Conservation (phyloP, 2,888 invertebrate species). For the Ecdyonurus torrentis region DNA sequence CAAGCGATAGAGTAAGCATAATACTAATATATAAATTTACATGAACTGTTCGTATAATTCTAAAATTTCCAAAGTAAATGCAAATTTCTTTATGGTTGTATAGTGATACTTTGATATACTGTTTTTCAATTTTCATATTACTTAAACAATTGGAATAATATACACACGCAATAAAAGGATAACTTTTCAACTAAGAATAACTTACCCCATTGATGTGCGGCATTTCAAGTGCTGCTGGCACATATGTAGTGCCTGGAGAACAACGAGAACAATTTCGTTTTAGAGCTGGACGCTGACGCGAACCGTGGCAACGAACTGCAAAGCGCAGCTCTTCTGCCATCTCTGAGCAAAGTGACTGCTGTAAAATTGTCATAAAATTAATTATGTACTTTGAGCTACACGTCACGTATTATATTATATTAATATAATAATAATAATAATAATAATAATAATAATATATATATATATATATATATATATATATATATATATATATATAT, state of each 20-base stretch:
- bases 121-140: not conserved
- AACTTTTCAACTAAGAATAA: too few relatives aligned
- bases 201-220: constrained; percentile 36
- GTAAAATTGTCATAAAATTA: constrained; percentile 11
- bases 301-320: constrained; percentile 74
- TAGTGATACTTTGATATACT: not conserved
- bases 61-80: not conserved
- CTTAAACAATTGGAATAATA: too few relatives aligned
- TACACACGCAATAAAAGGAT: too few relatives aligned
- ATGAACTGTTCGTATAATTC: not conserved
- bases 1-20: too few relatives aligned
- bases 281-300: constrained; percentile 62
- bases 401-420: not conserved
- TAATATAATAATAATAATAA: not conserved
- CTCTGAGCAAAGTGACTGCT: constrained; percentile 81
- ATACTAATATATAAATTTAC: too few relatives aligned
- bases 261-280: constrained; percentile 61
- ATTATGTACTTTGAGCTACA: not conserved
- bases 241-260: constrained; percentile 55
- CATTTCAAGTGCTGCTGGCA: constrained; percentile 41
- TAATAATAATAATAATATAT: not conserved
- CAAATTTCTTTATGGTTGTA: not conserved
- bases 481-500: not conserved
- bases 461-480: not conserved
- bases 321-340: constrained; percentile 86